Evolutionary conservation across 2,113 vertebrate genomes (phyloP).

Genomic region (Merops nubicus): DNA sequence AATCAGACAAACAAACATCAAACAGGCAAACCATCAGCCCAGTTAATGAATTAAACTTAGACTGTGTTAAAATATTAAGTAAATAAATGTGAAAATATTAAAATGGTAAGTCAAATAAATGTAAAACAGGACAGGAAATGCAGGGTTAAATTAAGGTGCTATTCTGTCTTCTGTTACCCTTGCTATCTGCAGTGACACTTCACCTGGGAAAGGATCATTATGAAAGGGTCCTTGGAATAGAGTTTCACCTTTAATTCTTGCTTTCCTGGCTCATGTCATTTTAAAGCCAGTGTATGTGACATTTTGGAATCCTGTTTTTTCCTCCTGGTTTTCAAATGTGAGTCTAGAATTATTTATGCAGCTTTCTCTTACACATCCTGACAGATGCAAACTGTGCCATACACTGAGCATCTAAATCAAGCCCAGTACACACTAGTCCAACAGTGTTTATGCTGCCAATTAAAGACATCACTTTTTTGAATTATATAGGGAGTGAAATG

Average conservation of each 20-base stretch:
- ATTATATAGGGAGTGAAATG: slow-evolving; percentile 75
- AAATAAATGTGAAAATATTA: neutral
- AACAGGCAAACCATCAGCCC: neutral
- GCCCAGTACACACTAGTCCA: slow-evolving; percentile 30
- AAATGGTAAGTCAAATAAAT: neutral
- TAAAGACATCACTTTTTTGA: slow-evolving; percentile 76
- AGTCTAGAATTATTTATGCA: slow-evolving; percentile 35
- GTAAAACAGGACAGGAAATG: neutral
- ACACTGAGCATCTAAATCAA: slow-evolving; percentile 38
- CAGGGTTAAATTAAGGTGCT: neutral
- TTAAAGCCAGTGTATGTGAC: neutral
- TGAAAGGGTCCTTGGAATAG: neutral
- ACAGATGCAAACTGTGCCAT: slow-evolving; percentile 59
- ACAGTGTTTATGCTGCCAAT: slow-evolving; percentile 73
- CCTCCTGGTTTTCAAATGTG: neutral
- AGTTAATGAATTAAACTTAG: slow-evolving; percentile 1
- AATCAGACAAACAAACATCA: neutral
- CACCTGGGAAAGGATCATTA: neutral
- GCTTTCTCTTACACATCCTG: slow-evolving; percentile 28
- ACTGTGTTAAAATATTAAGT: neutral
- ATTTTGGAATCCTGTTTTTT: neutral
- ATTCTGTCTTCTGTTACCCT: neutral
- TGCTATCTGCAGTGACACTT: neutral
- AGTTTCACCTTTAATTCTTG: neutral
- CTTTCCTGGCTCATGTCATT: neutral